Base-by-base conservation (phyloP, 2,888 invertebrate genomes). In the Lordiphosa fenestrarum region DNA sequence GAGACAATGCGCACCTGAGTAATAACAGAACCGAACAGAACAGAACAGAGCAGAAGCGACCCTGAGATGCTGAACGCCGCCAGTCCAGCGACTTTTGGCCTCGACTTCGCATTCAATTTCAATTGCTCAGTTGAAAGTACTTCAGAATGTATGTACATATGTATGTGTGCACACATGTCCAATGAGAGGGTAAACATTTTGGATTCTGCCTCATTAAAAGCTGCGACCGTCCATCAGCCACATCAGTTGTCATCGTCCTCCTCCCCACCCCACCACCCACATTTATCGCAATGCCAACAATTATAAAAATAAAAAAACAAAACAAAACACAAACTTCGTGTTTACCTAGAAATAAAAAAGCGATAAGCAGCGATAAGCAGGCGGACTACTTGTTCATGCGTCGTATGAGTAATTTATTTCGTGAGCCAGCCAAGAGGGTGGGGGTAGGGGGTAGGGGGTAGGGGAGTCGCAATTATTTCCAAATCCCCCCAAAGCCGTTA, bases 1-100 rank as follows among this genome's bases (percentile, higher is more conserved):
- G 77, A 84, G 84, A 77, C 77, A 84, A 77, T 77, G 84, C 71
- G 39, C 77, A 84, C 59, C 82, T 66, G 74, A 74, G 65, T 51
- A 62, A 71, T 44, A 77, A 53, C 49, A 67, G 44, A 41, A 59
- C 53, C n/a, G n/a, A n/a, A n/a, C n/a, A n/a, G n/a, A n/a, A n/a
- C n/a, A n/a, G n/a, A n/a, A n/a, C n/a, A n/a, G n/a, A n/a, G n/a
- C n/a, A n/a, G n/a, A n/a, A n/a, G n/a, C n/a, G n/a, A n/a, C 67
- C 65, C 60, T 67, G 65, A 47, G 53, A 65, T 46, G 49, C 39
- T 38, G 50, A 66, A 56, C 46, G 15, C 15, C 15, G 15, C 10
- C 42, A 10, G 25, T 44, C 13, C 30, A 30, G 30, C 30, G 30
- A 42, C 13, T 42, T 30, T 42, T 25, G 23, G 40, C n/a, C 39